These are phyloP conservation scores for Tuta absoluta DNA, from an alignment of 2,888 invertebrate genomes.

Conservation along the genomic window DNA sequence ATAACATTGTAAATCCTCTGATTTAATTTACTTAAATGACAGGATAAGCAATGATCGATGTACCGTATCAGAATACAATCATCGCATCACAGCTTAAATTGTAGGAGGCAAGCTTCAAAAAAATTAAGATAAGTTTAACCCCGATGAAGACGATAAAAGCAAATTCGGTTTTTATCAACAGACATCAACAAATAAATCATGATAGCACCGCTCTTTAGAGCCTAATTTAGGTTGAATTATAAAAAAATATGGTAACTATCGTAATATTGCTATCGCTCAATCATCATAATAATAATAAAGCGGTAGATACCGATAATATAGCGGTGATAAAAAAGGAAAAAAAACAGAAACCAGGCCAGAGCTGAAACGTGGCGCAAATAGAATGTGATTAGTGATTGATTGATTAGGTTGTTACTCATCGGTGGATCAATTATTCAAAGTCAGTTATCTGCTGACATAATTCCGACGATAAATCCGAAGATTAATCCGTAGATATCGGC, in stretches of 20 bases:
- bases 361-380: conserved; percentile 58
- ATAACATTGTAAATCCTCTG: background rate
- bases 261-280: conserved; percentile 51
- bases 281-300: conserved; percentile 48
- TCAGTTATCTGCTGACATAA: conserved; percentile 65
- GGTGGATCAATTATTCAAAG: conserved; percentile 67
- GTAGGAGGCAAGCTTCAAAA: conserved; percentile 1
- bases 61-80: background rate
- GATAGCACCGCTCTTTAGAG: conserved; percentile 11
- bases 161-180: background rate
- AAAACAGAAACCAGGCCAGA: conserved; percentile 54
- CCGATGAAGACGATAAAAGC: conserved; percentile 1
- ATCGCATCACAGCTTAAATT: conserved; percentile 6
- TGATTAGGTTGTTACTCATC: conserved; percentile 58
- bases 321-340: conserved; percentile 55
- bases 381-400: conserved; percentile 67
- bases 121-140: conserved; percentile 5
- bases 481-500: conserved; percentile 52
- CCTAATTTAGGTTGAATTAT: conserved; percentile 53
- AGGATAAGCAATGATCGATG: conserved; percentile 10
- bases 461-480: conserved; percentile 56
- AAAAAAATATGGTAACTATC: conserved; percentile 46
- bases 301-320: conserved; percentile 47
- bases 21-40: conserved; percentile 4
- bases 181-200: conserved; percentile 20